Base-by-base conservation (phyloP, 1,140 invertebrate species). In the Drusus annulatus region DNA sequence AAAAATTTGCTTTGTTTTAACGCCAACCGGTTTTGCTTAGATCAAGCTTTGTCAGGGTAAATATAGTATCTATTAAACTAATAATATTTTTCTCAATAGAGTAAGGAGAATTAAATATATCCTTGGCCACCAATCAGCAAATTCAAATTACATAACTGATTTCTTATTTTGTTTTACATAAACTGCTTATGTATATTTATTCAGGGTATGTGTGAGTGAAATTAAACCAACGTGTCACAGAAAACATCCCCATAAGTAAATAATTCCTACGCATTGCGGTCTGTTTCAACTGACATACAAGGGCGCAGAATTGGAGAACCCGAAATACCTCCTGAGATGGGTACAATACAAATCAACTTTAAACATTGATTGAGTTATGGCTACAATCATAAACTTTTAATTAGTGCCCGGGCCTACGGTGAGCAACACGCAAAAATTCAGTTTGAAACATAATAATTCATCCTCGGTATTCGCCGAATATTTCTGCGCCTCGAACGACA, bases 381-480 rank as follows among this genome's bases (percentile, higher is more conserved):
- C 62, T 75, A 84, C 83, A 84, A 84, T 86, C 60, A 79, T 83
- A 79, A 77, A 74, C 79, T 84, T 85, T 81, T 74, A 74, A 81
- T 80, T 84, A 79, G 84, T 86, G 83, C 68, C 79, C 76, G 76
- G 84, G 84, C 85, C 86, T 82, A 73, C 78, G 78, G 63, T 19
- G 45, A 50, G n/a, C 36, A 45, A 7, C 36, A 69, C 65, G 36
- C 36, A 21, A 50, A 69, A 31, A 28, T 28, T 21, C 6, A 16
- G 8, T 65, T 65, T 65, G 8, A 10, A 28, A 28, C 16, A 28
- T 15, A 28, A 65, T 28, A 65, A 65, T 31, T 28, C 28, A 28
- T 36, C 25, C 21, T 45, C 3, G 15, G 25, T 23, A 17, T 13
- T 45, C 23, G 19, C 19, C 16, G 6, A 60, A 60, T 23, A 60